Conservation (phyloP, 2,888 invertebrate genomes). For the Boloria selene region DNA sequence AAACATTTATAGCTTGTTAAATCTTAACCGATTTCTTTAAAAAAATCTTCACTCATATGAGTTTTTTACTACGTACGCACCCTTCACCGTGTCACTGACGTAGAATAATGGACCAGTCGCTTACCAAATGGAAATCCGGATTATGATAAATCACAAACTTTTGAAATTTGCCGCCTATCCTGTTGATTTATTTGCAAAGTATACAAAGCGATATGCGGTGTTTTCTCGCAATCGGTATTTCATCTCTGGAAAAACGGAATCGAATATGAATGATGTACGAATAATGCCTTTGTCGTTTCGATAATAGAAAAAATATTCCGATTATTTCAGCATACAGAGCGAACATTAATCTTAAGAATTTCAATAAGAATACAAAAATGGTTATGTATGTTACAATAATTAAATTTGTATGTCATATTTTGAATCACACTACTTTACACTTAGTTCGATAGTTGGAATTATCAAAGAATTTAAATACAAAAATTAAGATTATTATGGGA, state of each 20-base stretch:
- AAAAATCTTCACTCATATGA: slow-evolving; percentile 28
- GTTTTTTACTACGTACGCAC: slow-evolving; percentile 70
- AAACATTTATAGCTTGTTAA: too few species aligned
- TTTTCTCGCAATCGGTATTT: slow-evolving; percentile 47
- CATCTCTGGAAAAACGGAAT: slow-evolving; percentile 35
- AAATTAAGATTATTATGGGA: too few species aligned
- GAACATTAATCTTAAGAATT: slow-evolving; percentile 10
- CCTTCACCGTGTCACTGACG: slow-evolving; percentile 74
- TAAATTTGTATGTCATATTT: too few species aligned
- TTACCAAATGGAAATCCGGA: slow-evolving; percentile 78
- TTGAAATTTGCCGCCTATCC: slow-evolving; percentile 75
- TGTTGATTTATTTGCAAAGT: slow-evolving; percentile 71
- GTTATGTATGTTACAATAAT: background rate
- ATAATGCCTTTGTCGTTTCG: slow-evolving; percentile 31
- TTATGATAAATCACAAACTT: slow-evolving; percentile 81
- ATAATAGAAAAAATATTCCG: slow-evolving; percentile 28
- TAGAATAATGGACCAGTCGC: slow-evolving; percentile 77
- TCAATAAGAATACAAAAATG: slow-evolving; percentile 4
- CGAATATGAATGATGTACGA: slow-evolving; percentile 35
- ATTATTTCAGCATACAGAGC: slow-evolving; percentile 18
- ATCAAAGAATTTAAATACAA: too few species aligned
- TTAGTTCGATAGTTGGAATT: too few species aligned
- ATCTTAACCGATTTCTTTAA: slow-evolving; percentile 10
- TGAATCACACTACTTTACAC: too few species aligned
- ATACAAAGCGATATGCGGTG: slow-evolving; percentile 63